Evolutionary conservation across 2,113 vertebrate genomes (phyloP), one percentile per base, ranked within the genome.

Genomic region (Carettochelys insculpta): DNA sequence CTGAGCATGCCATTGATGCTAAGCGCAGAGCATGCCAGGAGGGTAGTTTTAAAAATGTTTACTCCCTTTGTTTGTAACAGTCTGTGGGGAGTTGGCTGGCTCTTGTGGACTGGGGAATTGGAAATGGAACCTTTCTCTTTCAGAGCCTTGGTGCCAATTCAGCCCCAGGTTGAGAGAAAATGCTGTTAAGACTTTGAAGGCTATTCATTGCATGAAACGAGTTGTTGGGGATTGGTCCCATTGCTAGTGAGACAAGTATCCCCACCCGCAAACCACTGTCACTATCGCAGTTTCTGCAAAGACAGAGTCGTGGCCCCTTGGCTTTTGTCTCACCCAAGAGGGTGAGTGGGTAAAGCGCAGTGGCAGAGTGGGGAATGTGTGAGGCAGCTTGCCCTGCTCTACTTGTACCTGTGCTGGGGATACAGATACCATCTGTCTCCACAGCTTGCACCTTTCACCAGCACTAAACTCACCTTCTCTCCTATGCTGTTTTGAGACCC

Each of bases 81-180:
- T 78, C 38, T 86, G 75, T 81, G 48, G 4, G 47, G 58, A 89
- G 78, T 22, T 90, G 47, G 47, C 34, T 56, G 27, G 27, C 11
- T 56, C 27, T 29, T 27, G 11, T 25, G 11, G 61, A 65, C 16
- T 41, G 79, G 51, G 29, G 14, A 4, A 78, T 88, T 89, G 73
- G 50, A 71, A 90, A 90, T 22, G 81, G 81, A 88, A 41, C 11
- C 8, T 73, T 80, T n/a, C 47, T 38, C 13, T 90, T 94, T 53
- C 78, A 51, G 75, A 77, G 22, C 27, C 12, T 81, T 51, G 87
- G 92, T 90, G 87, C 22, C 34, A 73, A 65, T 53, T 73, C 51
- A 75, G 3, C 34, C 87, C 12, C 68, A 86, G 65, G 27, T 5
- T 52, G 11, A 88, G 65, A 88, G n/a, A n/a, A 82, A 48, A 45